Evolutionary conservation across 2,113 vertebrate genomes (phyloP), one percentile per base, ranked within the genome.

Genomic region (Himantopus leucocephalus): DNA sequence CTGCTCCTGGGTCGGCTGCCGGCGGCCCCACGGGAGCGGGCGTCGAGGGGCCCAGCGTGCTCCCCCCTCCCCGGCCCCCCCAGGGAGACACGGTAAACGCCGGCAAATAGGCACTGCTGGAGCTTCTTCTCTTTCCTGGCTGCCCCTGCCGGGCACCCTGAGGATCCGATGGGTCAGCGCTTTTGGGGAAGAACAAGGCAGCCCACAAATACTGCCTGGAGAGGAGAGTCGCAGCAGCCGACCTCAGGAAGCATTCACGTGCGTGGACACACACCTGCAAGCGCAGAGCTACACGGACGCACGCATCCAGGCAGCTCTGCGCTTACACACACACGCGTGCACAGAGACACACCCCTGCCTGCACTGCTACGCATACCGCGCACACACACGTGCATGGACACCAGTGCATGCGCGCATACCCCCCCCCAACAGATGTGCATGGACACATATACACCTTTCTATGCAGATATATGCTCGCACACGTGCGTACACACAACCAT

Each of bases 231-330:
- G 13, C 53, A 53, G 80, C 23, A 10, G 30, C 68, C 30, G 59
- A 17, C 43, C 70, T 35, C 68, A 15, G 41, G 62, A 43, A n/a
- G n/a, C 26, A 4, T 4, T 17, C 41, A 18, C 12, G 10, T 12
- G 30, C 6, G 2, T 6, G 52, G 29, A 27, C 21, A 53, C 23
- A 41, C 47, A 35, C 21, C 72, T 16, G 79, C n/a, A 16, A 17
- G 7, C 0, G 12, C 23, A 19, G 29, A 37, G 45, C 27, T 6
- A 7, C 41, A 23, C 12, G 2, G 15, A 11, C 5, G 4, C 6
- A 12, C 3, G 2, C 13, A 15, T 5, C 30, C 9, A 52, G 47
- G 62, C 67, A 56, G 82, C 74, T 20, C 29, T 10, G 67, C 26
- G 4, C 30, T 27, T 30, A n/a, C 23, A 32, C 26, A 68, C 32